Percentiles rank a stretch among this genome's conserved stretches.
These are phyloP conservation scores for Exaiptasia diaphana DNA, from an alignment of 64 coral and sea anemone species.

Conservation along the genomic window DNA sequence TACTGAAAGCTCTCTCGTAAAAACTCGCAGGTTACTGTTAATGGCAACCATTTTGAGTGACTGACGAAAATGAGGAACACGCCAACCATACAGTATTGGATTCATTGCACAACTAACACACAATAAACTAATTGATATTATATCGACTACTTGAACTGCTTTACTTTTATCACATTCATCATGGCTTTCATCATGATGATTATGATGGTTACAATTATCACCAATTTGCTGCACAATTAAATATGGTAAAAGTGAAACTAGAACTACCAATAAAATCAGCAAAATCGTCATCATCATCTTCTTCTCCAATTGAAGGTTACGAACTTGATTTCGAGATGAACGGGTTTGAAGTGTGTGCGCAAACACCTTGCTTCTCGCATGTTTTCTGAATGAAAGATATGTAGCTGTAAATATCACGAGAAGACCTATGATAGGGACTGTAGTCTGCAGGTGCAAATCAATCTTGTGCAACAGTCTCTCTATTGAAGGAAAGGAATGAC, in stretches of 20 bases:
- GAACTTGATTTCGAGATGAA: not conserved
- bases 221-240: conserved; percentile 37
- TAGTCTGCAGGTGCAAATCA: conserved; percentile 71
- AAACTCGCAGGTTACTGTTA: not conserved
- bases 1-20: not conserved
- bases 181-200: not conserved
- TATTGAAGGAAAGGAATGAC: conserved; percentile 4
- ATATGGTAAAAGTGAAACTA: conserved; percentile 54
- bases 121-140: conserved; percentile 37
- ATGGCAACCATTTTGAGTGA: conserved; percentile 17
- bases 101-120: conserved; percentile 52
- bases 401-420: conserved; percentile 30
- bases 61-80: conserved; percentile 46
- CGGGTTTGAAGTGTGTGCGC: not conserved
- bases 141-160: not conserved
- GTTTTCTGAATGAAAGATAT: conserved; percentile 58
- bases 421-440: conserved; percentile 26
- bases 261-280: conserved; percentile 46
- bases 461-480: conserved; percentile 35
- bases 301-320: conserved; percentile 54
- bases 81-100: conserved; percentile 69
- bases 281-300: conserved; percentile 56
- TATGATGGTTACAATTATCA: not conserved
- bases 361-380: conserved; percentile 60
- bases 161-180: conserved; percentile 12